A percentile compares a stretch with the other conserved stretches of the same genome.
Conservation (phyloP, 2,888 invertebrate species). For the Hydroisotoma schaefferi region DNA sequence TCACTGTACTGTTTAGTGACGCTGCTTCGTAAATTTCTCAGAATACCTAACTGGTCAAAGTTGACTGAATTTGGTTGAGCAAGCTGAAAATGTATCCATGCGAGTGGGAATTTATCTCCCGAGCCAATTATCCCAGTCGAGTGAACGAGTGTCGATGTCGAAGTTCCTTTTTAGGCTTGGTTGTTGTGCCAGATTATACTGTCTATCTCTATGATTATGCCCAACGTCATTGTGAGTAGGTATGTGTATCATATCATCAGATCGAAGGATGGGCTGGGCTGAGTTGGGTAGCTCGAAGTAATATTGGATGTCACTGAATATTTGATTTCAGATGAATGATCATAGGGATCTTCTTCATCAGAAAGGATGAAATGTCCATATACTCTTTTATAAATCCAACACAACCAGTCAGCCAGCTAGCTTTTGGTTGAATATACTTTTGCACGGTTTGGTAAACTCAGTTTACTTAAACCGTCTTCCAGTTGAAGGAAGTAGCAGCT, state of each 20-base stretch:
- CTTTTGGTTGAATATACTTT: neutral
- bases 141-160: constrained; percentile 10
- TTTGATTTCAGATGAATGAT: constrained; percentile 8
- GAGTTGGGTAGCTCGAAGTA: neutral
- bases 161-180: neutral
- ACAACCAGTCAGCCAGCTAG: neutral
- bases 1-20: too few relatives aligned
- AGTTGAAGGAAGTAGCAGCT: too few relatives aligned
- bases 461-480: too few relatives aligned
- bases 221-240: too few relatives aligned
- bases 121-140: constrained; percentile 29
- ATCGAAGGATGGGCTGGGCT: neutral
- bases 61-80: constrained; percentile 4
- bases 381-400: neutral
- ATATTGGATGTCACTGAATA: constrained; percentile 13
- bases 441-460: neutral
- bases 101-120: constrained; percentile 27
- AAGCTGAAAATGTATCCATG: constrained; percentile 15
- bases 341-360: neutral
- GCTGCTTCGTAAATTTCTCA: too few relatives aligned
- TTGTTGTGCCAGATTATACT: neutral
- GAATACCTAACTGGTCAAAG: neutral
- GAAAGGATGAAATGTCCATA: neutral
- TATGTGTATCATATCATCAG: too few relatives aligned
- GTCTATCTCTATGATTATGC: too few relatives aligned